Base-by-base conservation (phyloP, 1,140 invertebrate species). In the Nasonia vitripennis region DNA sequence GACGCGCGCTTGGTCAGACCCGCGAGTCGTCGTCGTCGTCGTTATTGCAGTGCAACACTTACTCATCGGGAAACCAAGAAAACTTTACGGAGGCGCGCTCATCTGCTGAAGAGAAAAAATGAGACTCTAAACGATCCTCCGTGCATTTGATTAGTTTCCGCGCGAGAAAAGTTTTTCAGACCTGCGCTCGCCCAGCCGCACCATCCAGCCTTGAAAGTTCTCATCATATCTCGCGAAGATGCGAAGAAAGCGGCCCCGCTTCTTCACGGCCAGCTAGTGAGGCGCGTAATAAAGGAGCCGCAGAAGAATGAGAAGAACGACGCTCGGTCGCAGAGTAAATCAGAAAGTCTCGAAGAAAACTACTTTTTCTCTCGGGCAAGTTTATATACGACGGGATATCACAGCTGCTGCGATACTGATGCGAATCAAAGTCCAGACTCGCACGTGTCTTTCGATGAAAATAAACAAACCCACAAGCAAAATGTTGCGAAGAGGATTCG, bases 221-320 rank as follows among this genome's bases (percentile, higher is more conserved):
- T 78, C 48, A 78, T 78, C 55, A 78, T 78, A 78, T 78, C n/a
- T 45, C n/a, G n/a, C 9, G 9, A 31, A 31, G 27, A 71, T 31
- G 31, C 31, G 11, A 27, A 12, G 7, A n/a, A 62, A 62, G 55
- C 17, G 6, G 55, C 55, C 6, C 1, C 17, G 6, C 55, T 20
- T 62, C 1, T 62, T 62, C 55, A 62, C n/a, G 10, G 55, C 20
- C 14, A 62, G 17, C 14, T 5, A 20, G 14, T 17, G 12, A 51
- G 20, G n/a, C n/a, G 68, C 10, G 68, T 27, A 71, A 71, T 10
- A 34, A 71, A 71, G 68, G 20, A 62, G 20, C 20, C 17, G 7
- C 17, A 7, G 55, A 62, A 62, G 20, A 17, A 62, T 62, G 17
- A 62, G 14, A 62, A 62, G 55, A 62, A 37, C 34, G 34, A 37